Evolutionary conservation across 1,140 invertebrate genomes (phyloP), one percentile per base, ranked within the genome.

Genomic region (Papilio dardanus): DNA sequence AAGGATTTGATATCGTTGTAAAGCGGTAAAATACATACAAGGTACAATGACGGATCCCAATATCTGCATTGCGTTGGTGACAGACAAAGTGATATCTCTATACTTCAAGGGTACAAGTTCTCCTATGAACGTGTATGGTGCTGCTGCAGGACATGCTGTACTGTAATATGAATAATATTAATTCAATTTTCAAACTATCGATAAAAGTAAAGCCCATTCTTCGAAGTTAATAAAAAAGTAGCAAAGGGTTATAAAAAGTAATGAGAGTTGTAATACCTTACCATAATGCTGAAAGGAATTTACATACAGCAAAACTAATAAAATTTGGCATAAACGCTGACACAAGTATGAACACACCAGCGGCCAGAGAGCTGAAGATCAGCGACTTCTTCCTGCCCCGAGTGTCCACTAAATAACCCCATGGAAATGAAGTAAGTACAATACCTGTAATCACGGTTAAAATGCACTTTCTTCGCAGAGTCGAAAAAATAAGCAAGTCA

Each of bases 351-450:
- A 91, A 84, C 0, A 65, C 0, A 1, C 90, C 90, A 0, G 83
- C 86, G 0, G 77, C 71, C 0, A 88, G 6, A 0, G 89, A 86
- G 50, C 86, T 86, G 14, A 79, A 81, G 1, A 93, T 80, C 0
- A 91, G 16, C 65, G 84, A 81, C 6, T 54, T 75, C 75, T 90
- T 91, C 10, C 91, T 85, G 21, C 91, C 91, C 19, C 79, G 74
- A 0, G 88, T 92, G 77, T 93, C 91, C 10, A 90, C 88, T 6
- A 91, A 67, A 75, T 88, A 93, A 10, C 91, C 91, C 90, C 89
- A 93, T 28, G 86, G 86, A 77, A 88, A 92, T 50, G 91, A 93
- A 2, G 87, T 89, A 54, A 87, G 14, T 14, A 91, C 85, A n/a
- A 92, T 80, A 79, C 86, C 91, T 93, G 76, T 2, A 86, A 86